Evolutionary conservation across 2,113 vertebrate genomes (phyloP).

Genomic region (Silurus glanis): DNA sequence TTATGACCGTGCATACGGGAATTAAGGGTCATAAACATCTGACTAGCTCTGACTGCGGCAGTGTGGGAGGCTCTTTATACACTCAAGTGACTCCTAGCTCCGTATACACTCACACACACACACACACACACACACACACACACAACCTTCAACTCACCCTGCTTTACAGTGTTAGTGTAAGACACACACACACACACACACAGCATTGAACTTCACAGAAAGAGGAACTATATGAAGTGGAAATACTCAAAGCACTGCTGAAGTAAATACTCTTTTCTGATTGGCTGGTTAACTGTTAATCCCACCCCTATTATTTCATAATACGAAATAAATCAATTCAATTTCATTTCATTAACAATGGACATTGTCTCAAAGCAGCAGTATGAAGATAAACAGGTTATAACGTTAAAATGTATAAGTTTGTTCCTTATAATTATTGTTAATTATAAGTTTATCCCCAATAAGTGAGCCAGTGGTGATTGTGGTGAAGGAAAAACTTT

Average conservation of each 20-base stretch:
- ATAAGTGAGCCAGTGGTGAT: too few relatives aligned
- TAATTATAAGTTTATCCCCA: too few relatives aligned
- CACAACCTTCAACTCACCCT: conserved; percentile 20
- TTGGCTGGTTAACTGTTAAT: not conserved
- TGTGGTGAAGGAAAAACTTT: too few relatives aligned
- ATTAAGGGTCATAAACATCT: conserved; percentile 47
- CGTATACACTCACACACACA: conserved; percentile 13
- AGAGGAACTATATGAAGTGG: not conserved
- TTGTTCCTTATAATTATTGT: too few relatives aligned
- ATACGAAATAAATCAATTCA: too few relatives aligned
- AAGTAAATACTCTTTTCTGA: conserved; percentile 7
- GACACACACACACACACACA: not conserved
- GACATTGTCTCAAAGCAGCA: too few relatives aligned
- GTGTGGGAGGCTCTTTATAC: conserved; percentile 35
- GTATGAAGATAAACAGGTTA: too few relatives aligned
- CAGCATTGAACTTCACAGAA: not conserved
- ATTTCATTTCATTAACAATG: too few relatives aligned
- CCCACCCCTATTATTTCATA: too few relatives aligned
- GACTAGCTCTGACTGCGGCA: conserved; percentile 23
- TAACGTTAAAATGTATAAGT: too few relatives aligned
- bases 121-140: conserved; percentile 18
- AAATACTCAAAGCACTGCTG: not conserved
- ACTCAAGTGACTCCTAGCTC: conserved; percentile 31
- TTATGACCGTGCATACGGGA: conserved; percentile 35
- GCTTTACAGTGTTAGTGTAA: not conserved